Evolutionary conservation across 1,140 invertebrate species (phyloP).

Genomic region (Popillia japonica): DNA sequence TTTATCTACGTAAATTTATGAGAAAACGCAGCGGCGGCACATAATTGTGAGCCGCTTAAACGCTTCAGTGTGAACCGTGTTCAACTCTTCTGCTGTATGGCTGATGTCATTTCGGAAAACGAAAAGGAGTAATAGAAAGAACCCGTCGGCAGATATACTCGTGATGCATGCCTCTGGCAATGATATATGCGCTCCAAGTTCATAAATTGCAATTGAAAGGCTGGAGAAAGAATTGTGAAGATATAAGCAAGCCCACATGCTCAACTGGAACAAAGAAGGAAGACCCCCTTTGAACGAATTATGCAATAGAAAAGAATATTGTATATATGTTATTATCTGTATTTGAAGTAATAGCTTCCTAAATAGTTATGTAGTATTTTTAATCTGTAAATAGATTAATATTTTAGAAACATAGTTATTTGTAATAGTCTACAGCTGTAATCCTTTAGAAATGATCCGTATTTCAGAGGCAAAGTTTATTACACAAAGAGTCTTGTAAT

Average conservation of each 20-base stretch:
- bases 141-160: background rate
- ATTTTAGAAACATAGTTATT: too few relatives aligned
- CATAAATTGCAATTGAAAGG: background rate
- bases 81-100: background rate
- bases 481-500: too few relatives aligned
- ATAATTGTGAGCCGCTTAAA: constrained; percentile 45
- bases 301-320: too few relatives aligned
- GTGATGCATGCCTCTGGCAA: background rate
- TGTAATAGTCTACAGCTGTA: too few relatives aligned
- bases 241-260: background rate
- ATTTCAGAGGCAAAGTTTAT: too few relatives aligned
- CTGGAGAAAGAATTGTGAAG: background rate
- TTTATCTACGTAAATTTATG: constrained; percentile 52
- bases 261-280: too few relatives aligned
- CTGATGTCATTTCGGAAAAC: constrained; percentile 12
- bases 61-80: constrained; percentile 25
- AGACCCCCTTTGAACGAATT: too few relatives aligned
- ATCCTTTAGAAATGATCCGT: too few relatives aligned
- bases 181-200: background rate
- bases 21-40: constrained; percentile 40
- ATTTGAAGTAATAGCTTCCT: too few relatives aligned
- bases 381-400: too few relatives aligned
- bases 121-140: constrained; percentile 12
- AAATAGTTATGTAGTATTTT: too few relatives aligned
- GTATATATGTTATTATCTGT: too few relatives aligned